Conservation (phyloP, 2,888 invertebrate genomes). For the Pristionchus fissidentatus region DNA sequence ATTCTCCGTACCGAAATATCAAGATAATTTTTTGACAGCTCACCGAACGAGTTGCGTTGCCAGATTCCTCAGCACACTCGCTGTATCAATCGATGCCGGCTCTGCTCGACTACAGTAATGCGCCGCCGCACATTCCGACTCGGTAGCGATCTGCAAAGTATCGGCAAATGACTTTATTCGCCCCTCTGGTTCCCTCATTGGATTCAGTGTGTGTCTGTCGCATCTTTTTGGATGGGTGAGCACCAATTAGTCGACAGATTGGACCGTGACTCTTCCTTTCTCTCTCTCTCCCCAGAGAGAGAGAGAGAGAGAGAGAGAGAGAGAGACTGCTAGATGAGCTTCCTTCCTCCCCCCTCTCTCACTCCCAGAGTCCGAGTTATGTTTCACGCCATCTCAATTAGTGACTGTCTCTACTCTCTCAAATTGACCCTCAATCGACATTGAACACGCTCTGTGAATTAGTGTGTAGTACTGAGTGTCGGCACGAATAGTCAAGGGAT, state of each 20-base stretch:
- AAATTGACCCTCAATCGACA: neutral
- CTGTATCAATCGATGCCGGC: constrained; percentile 60
- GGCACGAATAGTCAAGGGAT: constrained; percentile 9
- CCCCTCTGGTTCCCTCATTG: neutral
- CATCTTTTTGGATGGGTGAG: constrained; percentile 14
- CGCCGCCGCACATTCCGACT: constrained; percentile 60
- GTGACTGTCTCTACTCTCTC: neutral
- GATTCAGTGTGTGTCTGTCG: too few relatives aligned
- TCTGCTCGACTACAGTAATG: constrained; percentile 60
- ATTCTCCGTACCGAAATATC: too few relatives aligned
- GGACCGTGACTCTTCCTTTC: neutral
- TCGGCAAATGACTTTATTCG: constrained; percentile 29
- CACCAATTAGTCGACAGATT: constrained; percentile 29
- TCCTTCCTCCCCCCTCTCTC: constrained; percentile 30
- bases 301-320: neutral
- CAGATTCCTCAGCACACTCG: constrained; percentile 60
- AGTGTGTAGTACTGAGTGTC: neutral
- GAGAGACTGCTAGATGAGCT: neutral
- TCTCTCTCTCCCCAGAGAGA: neutral
- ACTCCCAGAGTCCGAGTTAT: neutral
- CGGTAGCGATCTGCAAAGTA: constrained; percentile 57
- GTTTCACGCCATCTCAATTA: constrained; percentile 39
- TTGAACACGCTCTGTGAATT: neutral
- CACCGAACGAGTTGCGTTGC: constrained; percentile 52
- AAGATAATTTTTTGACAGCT: too few relatives aligned